Base-by-base conservation (phyloP, 2,113 vertebrate genomes). In the Pterocles orientalis region DNA sequence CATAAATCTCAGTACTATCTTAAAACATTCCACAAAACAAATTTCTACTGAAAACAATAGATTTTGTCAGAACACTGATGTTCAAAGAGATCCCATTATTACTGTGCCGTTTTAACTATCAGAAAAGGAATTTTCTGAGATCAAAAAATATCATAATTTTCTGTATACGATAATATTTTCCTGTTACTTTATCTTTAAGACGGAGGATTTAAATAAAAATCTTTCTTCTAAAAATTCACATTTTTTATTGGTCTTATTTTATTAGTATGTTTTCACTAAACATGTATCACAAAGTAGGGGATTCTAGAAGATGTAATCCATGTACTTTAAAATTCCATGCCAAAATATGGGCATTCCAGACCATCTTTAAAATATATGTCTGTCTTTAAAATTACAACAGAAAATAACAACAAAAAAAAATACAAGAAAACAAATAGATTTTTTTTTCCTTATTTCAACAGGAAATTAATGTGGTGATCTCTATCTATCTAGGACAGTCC, bases 31-130 rank as follows among this genome's bases (percentile, higher is more conserved):
- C 45, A 88, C 51, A 79, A 93, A 95, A 90, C 17, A 82, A 84
- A 77, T 45, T 97, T 96, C 11, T 71, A 28, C 13, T 90, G 21
- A 84, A 97, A 96, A 58, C 31, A 72, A 71, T 15, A 57, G 51
- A 94, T 94, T 95, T 97, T 96, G 57, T 92, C 69, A 88, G 41
- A 94, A 18, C 5, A 11, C 29, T 75, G 48, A 90, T 81, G 71
- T 85, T 90, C 53, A 88, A 82, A 86, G 83, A 8, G n/a, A 77
- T 47, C 17, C n/a, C 91, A 84, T 91, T 96, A 93, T 90, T 85
- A 93, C 53, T 91, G 64, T 86, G 39, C 16, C 23, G 43, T 39
- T 94, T 43, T 72, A 93, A 80, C 48, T 92, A 83, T 92, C 76
- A 96, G 36, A 64, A 80, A 21, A 73, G 8, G 13, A 66, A 72